Percentiles rank a stretch among this genome's conserved stretches.
phyloP scores from a whole-genome alignment of 2,888 invertebrate genomes.

The Ecdyonurus torrentis region DNA sequence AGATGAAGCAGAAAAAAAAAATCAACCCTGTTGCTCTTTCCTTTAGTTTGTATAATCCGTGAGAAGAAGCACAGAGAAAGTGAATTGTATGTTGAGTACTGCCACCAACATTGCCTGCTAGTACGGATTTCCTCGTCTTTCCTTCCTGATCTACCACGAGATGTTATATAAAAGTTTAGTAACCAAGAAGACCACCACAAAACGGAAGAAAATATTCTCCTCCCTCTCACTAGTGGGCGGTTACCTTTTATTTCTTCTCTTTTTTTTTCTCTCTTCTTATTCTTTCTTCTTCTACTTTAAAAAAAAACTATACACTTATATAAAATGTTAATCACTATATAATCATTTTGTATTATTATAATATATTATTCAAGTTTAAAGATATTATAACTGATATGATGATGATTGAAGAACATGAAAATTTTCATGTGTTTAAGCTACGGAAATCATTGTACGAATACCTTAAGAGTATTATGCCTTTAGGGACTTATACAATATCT shows the following conservation, averaged over 20 bases:
- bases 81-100: too few species aligned
- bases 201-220: neutral
- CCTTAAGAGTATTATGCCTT: neutral
- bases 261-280: too few species aligned
- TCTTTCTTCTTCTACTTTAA: neutral
- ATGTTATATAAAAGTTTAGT: neutral
- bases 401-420: neutral
- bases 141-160: neutral
- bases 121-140: conserved; percentile 2
- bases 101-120: too few species aligned
- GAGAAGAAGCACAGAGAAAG: too few species aligned
- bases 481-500: neutral
- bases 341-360: too few species aligned
- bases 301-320: neutral
- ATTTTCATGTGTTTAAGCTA: neutral
- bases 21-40: too few species aligned
- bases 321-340: neutral
- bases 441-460: neutral
- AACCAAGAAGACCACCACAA: neutral
- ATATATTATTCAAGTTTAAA: too few species aligned
- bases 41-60: too few species aligned
- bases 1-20: too few species aligned
- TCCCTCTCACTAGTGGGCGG: neutral
- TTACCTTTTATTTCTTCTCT: neutral
- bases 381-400: neutral